Percentiles rank a stretch among this genome's conserved stretches.
Evolutionary conservation across 1,140 invertebrate species (phyloP).

Genomic region (Drosophila pachea): DNA sequence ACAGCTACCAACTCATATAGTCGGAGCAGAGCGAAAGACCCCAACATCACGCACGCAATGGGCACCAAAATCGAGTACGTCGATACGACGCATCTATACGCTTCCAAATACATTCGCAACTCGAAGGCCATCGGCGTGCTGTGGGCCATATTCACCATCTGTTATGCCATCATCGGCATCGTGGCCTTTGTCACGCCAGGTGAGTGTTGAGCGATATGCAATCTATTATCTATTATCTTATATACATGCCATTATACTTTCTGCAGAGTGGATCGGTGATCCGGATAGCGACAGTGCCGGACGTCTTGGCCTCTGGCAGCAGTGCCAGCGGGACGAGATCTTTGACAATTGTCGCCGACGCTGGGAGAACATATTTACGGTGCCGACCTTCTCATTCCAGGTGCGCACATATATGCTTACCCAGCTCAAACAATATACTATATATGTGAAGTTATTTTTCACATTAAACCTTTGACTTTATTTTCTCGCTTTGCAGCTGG

Average conservation of each 20-base stretch:
- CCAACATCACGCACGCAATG: slow-evolving; percentile 80
- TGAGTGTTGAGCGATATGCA: slow-evolving; percentile 39
- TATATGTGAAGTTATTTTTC: too few relatives aligned
- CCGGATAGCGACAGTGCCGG: slow-evolving; percentile 91
- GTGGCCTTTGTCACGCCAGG: slow-evolving; percentile 95
- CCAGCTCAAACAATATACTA: not conserved
- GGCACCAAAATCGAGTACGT: slow-evolving; percentile 94
- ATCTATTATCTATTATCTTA: slow-evolving; percentile 4
- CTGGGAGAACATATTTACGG: slow-evolving; percentile 90
- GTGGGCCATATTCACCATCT: slow-evolving; percentile 98
- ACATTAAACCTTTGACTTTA: slow-evolving; percentile 3
- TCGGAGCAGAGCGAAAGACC: slow-evolving; percentile 6
- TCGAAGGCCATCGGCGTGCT: slow-evolving; percentile 97
- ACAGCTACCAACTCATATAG: slow-evolving; percentile 35
- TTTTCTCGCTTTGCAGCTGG: slow-evolving; percentile 80
- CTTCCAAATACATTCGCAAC: slow-evolving; percentile 95
- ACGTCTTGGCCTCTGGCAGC: slow-evolving; percentile 94
- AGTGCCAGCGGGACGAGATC: slow-evolving; percentile 86
- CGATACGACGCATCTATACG: slow-evolving; percentile 92
- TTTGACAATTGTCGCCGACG: slow-evolving; percentile 89
- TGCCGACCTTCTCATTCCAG: slow-evolving; percentile 87
- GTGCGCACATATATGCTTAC: slow-evolving; percentile 76
- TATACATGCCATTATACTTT: too few relatives aligned
- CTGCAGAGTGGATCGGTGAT: slow-evolving; percentile 91
- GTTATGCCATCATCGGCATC: slow-evolving; percentile 96